Base-by-base conservation (phyloP, 30 jellyfish, hydroid and myxozoan species). In the Sanderia malayensis region DNA sequence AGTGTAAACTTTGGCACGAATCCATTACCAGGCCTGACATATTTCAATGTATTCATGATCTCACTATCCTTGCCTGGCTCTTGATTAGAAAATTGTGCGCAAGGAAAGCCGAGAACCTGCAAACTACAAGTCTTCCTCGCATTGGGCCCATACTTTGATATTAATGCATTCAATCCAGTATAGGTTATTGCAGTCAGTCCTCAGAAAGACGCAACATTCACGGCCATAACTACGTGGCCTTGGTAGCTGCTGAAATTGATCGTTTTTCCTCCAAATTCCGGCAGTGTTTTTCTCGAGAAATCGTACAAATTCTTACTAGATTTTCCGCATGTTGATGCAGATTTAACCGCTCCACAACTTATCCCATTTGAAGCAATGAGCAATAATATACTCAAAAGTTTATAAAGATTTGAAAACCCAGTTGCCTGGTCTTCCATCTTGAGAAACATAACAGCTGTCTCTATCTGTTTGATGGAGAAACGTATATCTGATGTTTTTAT, bases 1-100 rank as follows among this genome's bases (percentile, higher is more conserved):
- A 94, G 4, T 0, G 86, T 79, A 67, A 94, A 75, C 26, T 70
- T 58, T 10, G 99, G 97, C 31, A 65, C 93, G 53, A 73, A 94
- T 15, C 93, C 96, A 23, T 70, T 31, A 8, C 99, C 99, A 4
- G 99, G 99, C 57, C 99, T 67, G 34, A 94, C 97, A 55, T 81
- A 86, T 55, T 76, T 83, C 58, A 94, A 74, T 18, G 80, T 55
- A 70, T 83, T 88, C 90, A 73, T 61, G 68, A 94, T 79, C 62
- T 94, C 99, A 23, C 63, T 64, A 67, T 80, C 82, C 23, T 44
- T 29, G 24, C 95, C 96, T 0, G 99, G 99, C 28, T 88, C 97
- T 73, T 94, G 97, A 60, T 81, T 81, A 1, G 78, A 88, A 61
- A 94, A 94, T 83, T 94, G 95, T 22, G 83, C 57, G 70, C 89